phyloP scores from a whole-genome alignment of 2,113 vertebrate species.

The Hippocampus barbouri region DNA sequence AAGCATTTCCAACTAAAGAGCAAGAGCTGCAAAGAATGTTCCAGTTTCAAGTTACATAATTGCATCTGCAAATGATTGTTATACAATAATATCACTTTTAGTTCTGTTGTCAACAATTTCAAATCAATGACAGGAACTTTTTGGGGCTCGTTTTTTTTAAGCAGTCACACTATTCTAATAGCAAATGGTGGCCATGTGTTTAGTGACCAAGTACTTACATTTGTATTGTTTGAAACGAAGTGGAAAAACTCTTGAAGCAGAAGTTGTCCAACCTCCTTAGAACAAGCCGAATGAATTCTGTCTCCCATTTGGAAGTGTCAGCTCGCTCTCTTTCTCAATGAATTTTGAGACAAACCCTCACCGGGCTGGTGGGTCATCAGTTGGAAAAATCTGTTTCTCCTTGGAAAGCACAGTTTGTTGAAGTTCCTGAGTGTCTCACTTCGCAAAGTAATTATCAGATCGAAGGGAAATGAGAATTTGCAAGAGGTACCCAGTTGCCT shows the following conservation, averaged over 20 bases:
- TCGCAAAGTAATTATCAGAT: too few species aligned
- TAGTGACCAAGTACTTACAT: not conserved
- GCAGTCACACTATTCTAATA: not conserved
- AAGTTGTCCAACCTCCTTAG: not conserved
- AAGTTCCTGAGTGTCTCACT: too few species aligned
- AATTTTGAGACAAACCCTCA: too few species aligned
- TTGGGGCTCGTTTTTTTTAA: not conserved
- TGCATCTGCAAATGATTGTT: not conserved
- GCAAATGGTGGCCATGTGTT: not conserved
- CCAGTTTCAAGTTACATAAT: not conserved
- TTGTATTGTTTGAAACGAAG: not conserved
- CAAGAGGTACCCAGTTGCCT: not conserved
- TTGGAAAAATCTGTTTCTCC: not conserved
- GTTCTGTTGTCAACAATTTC: not conserved
- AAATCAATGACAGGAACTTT: not conserved
- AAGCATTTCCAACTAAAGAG: constrained; percentile 4
- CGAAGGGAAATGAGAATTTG: not conserved
- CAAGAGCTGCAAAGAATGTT: not conserved
- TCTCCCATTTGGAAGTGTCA: not conserved
- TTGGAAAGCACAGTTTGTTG: too few species aligned
- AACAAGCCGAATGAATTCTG: not conserved
- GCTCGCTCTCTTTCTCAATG: not conserved
- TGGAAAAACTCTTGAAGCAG: not conserved
- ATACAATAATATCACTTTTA: not conserved
- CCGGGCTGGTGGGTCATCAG: too few species aligned